Conservation (phyloP, 2,113 vertebrate species). For the Montifringilla adamsi region DNA sequence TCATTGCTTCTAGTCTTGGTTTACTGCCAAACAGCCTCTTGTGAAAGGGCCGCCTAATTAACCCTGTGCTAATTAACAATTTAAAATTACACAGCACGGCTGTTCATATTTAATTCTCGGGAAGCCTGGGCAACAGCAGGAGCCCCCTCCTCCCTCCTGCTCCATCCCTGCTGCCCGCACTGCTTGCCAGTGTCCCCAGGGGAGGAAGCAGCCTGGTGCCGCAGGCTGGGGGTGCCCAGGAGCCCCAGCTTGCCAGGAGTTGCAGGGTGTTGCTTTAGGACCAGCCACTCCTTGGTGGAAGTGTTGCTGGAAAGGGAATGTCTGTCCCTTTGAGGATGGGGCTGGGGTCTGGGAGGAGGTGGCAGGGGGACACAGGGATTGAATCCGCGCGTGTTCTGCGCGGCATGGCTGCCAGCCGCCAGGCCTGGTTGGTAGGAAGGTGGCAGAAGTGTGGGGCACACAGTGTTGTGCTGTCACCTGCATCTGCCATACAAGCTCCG, state of each 20-base stretch:
- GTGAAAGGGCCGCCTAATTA: conserved; percentile 93
- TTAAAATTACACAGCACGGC: conserved; percentile 93
- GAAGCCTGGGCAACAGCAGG: conserved; percentile 78
- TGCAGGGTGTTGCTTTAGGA: not conserved
- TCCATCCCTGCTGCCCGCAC: conserved; percentile 24
- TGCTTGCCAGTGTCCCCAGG: not conserved
- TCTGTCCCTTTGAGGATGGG: not conserved
- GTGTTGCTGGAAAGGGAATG: fast-evolving
- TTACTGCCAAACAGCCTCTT: conserved; percentile 82
- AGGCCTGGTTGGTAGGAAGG: not conserved
- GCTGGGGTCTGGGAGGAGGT: not conserved
- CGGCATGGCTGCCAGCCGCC: not conserved
- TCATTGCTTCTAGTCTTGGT: conserved; percentile 78
- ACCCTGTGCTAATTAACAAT: conserved; percentile 98
- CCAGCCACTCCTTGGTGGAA: not conserved
- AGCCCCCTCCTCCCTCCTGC: conserved; percentile 50
- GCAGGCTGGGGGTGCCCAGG: not conserved
- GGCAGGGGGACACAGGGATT: fast-evolving
- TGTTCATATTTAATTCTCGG: conserved; percentile 88
- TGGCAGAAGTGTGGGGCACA: fast-evolving
- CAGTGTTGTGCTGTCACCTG: fast-evolving
- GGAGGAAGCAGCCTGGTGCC: not conserved
- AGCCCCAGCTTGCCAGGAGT: not conserved
- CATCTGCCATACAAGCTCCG: fast-evolving
- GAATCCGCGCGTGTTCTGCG: not conserved